Evolutionary conservation across 2,113 vertebrate genomes (phyloP).

Genomic region (Perca schrenkii): DNA sequence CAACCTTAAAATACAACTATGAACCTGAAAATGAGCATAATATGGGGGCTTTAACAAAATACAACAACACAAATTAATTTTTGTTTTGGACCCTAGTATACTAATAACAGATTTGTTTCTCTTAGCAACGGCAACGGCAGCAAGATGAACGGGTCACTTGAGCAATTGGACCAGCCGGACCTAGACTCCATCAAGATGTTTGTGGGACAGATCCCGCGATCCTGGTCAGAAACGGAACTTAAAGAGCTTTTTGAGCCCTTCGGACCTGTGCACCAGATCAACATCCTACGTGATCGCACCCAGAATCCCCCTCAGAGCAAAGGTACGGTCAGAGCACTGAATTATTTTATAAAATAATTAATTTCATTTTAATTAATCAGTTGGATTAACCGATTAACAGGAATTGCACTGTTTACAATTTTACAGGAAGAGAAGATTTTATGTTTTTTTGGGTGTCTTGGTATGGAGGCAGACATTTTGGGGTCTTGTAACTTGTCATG

Average conservation of each 20-base stretch:
- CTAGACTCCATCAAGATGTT: slow-evolving; percentile 99
- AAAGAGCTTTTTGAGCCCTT: slow-evolving; percentile 99
- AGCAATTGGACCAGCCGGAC: slow-evolving; percentile 97
- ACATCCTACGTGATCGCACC: slow-evolving; percentile 97
- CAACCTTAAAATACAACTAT: too few species aligned
- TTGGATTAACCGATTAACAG: not conserved
- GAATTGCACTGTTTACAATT: not conserved
- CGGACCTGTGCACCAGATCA: slow-evolving; percentile 97
- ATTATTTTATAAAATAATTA: not conserved
- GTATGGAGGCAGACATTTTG: not conserved
- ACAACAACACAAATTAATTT: not conserved
- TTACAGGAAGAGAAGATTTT: not conserved
- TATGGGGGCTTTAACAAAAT: not conserved
- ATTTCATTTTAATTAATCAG: not conserved
- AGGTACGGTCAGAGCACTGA: slow-evolving; percentile 82
- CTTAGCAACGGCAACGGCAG: slow-evolving; percentile 94
- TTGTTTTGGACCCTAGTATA: not conserved
- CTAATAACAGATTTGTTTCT: not conserved
- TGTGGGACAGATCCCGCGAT: slow-evolving; percentile 96
- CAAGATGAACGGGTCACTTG: slow-evolving; percentile 98
- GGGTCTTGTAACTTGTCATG: not conserved
- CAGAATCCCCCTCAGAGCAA: slow-evolving; percentile 99
- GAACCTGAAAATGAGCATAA: too few species aligned
- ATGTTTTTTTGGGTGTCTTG: too few species aligned
- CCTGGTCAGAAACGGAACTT: slow-evolving; percentile 97